A percentile compares a stretch with the other conserved stretches of the same genome.
Conservation (phyloP, 2,888 invertebrate species). For the Temnothorax unifasciatus region DNA sequence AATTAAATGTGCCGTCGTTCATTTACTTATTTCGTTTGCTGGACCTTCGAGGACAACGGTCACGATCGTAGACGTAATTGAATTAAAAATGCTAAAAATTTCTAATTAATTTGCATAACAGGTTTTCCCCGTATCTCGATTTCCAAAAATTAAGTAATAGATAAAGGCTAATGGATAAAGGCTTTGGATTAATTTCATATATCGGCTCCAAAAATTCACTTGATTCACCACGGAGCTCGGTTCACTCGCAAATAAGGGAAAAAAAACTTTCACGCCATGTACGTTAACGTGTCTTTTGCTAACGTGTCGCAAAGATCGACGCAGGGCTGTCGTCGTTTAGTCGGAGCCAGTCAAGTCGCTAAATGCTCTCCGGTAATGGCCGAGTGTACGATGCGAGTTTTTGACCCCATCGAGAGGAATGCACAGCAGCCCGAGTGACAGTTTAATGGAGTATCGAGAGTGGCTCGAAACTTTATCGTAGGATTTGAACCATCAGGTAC, state of each 20-base stretch:
- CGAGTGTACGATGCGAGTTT: conserved; percentile 37
- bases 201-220: not conserved
- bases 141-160: not conserved
- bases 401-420: conserved; percentile 36
- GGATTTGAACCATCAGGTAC: conserved; percentile 60
- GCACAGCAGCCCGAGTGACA: conserved; percentile 53
- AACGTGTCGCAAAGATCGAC: conserved; percentile 55
- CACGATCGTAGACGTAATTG: not conserved
- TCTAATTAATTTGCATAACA: not conserved
- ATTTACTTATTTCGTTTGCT: not conserved
- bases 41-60: not conserved
- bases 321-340: conserved; percentile 63
- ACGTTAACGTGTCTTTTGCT: conserved; percentile 67
- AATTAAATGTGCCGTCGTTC: not conserved
- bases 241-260: conserved; percentile 65
- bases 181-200: not conserved
- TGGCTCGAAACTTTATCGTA: conserved; percentile 50
- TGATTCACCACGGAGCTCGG: not conserved
- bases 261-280: conserved; percentile 84
- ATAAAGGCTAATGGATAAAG: not conserved
- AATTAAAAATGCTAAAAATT: not conserved
- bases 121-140: not conserved
- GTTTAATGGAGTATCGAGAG: conserved; percentile 56
- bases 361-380: conserved; percentile 54
- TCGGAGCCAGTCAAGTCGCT: conserved; percentile 45